Evolutionary conservation across 2,113 vertebrate genomes (phyloP), one percentile per base, ranked within the genome.

Genomic region (Camelus bactrianus): DNA sequence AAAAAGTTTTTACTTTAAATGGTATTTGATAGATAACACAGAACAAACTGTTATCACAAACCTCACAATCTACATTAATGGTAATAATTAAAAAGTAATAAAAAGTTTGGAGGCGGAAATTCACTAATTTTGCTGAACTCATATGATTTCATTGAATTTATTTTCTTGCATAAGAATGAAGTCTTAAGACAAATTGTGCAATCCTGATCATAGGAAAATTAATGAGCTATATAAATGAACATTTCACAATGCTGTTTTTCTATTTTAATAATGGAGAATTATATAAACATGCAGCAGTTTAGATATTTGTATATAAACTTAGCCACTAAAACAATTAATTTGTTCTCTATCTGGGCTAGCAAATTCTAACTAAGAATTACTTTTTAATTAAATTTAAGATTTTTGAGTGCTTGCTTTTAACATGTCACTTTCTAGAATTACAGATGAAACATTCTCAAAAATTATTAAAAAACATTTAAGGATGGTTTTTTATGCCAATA

Each of bases 341-440:
- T 97, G 65, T 90, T 94, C 12, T 92, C 62, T 88, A 73, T 32
- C 15, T 92, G 26, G 38, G 62, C 20, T 87, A 93, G 72, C 22
- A 81, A 93, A 93, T 85, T 96, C 32, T 91, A 90, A 89, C 6
- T 70, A 81, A 93, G 62, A 54, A 15, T 76, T 82, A 86, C 14
- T 67, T 89, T 54, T 13, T 76, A 93, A 94, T 93, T 94, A 94
- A 91, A 90, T 82, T 79, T 95, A 89, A 62, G 46, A 94, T 82
- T 24, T 26, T 48, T 88, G 32, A n/a, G 28, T 46, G n/a, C 30
- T 82, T 91, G 30, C 62, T 79, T 96, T 96, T 91, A 88, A 88
- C 32, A 91, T 62, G 32, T 6, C 35, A 30, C 46, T 82, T 83
- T 89, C 26, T 30, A 79, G 83, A 96, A 94, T 46, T 72, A 86